phyloP scores from a whole-genome alignment of 2,888 invertebrate genomes.

The Eupeodes luniger region DNA sequence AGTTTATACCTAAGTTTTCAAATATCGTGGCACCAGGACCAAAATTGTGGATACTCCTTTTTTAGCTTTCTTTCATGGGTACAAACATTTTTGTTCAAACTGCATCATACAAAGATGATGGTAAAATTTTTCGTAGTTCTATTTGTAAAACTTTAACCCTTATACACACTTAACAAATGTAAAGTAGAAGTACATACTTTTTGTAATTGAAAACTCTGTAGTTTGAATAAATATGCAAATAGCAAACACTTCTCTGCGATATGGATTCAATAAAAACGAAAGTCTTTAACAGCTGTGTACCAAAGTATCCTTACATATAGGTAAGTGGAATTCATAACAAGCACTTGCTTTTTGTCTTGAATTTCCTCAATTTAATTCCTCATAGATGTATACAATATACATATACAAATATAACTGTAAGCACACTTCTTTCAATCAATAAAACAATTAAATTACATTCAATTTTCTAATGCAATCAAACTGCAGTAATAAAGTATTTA shows the following conservation, averaged over 20 bases:
- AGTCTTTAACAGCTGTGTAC: neutral
- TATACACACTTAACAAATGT: neutral
- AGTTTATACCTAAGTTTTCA: too few relatives aligned
- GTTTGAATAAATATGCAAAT: neutral
- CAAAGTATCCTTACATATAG: neutral
- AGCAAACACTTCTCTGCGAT: neutral
- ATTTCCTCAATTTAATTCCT: neutral
- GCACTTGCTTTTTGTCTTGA: too few relatives aligned
- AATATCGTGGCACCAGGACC: too few relatives aligned
- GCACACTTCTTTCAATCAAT: conserved; percentile 1
- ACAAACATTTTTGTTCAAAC: too few relatives aligned
- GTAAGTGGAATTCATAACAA: neutral
- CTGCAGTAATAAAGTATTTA: neutral
- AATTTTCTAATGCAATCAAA: conserved; percentile 20
- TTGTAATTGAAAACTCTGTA: neutral
- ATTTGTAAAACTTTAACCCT: neutral
- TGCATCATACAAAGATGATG: too few relatives aligned
- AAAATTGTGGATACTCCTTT: too few relatives aligned
- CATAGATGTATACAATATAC: neutral
- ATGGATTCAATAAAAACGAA: neutral
- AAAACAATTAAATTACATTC: conserved; percentile 27
- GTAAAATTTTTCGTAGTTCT: too few relatives aligned
- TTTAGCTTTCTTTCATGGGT: too few relatives aligned
- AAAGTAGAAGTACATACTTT: neutral
- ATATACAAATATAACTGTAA: neutral